phyloP scores from a whole-genome alignment of 2,113 vertebrate species.

The Rutilus rutilus region DNA sequence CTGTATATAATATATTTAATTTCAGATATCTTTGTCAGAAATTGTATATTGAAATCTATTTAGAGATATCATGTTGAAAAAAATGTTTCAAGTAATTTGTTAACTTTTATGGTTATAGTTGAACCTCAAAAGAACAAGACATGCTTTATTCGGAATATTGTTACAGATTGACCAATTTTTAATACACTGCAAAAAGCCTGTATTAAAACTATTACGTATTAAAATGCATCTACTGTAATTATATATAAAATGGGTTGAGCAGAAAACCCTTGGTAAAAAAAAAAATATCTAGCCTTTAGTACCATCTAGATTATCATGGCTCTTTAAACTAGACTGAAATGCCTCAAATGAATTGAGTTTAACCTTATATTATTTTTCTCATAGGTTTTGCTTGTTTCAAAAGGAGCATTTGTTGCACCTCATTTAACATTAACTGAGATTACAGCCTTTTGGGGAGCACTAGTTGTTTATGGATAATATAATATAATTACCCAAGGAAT shows the following conservation, averaged over 20 bases:
- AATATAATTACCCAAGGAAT: not conserved
- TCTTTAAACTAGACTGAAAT: not conserved
- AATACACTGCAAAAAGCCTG: not conserved
- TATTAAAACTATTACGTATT: not conserved
- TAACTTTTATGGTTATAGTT: not conserved
- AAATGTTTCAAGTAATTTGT: not conserved
- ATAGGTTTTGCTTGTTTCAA: not conserved
- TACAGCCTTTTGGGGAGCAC: not conserved
- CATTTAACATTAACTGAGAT: not conserved
- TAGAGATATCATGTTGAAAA: not conserved
- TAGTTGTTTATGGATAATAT: constrained; percentile 2
- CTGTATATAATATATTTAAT: constrained; percentile 44
- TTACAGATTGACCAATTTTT: not conserved
- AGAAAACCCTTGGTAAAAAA: not conserved
- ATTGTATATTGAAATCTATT: not conserved
- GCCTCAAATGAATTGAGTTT: not conserved
- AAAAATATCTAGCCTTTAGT: not conserved
- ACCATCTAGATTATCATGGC: not conserved
- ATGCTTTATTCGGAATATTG: not conserved
- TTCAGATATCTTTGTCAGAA: too few relatives aligned
- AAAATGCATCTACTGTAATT: not conserved
- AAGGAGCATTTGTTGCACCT: not conserved
- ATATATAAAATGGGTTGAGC: not conserved
- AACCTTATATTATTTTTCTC: not conserved
- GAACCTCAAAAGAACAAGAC: not conserved